Evolutionary conservation across 2,113 vertebrate species (phyloP).

Genomic region (Chaenogobius annularis): DNA sequence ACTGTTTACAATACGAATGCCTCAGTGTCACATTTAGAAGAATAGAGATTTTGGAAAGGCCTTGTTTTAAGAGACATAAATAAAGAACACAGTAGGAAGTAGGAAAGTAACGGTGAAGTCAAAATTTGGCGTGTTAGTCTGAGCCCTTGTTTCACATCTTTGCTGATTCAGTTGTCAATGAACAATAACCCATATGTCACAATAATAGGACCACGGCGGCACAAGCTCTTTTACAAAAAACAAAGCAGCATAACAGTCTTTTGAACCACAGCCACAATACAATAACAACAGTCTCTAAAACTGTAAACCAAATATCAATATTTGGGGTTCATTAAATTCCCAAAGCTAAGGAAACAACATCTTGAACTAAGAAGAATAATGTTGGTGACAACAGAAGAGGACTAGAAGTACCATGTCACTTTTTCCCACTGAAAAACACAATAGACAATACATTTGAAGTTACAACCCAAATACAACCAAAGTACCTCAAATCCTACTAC

Average conservation of each 20-base stretch:
- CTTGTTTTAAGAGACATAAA: conserved; percentile 9
- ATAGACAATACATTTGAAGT: not conserved
- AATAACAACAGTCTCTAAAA: not conserved
- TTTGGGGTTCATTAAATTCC: not conserved
- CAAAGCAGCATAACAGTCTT: conserved; percentile 33
- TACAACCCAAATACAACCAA: not conserved
- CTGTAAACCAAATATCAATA: not conserved
- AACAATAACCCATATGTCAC: conserved; percentile 20
- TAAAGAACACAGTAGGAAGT: conserved; percentile 9
- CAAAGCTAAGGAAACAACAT: not conserved
- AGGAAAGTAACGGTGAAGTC: conserved; percentile 8
- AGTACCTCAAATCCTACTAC: not conserved
- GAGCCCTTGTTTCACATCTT: conserved; percentile 2
- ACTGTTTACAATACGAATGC: conserved; percentile 50
- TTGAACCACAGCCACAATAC: conserved; percentile 23
- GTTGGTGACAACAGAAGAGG: not conserved
- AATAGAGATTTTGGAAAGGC: conserved; percentile 38
- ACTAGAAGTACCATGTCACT: too few species aligned
- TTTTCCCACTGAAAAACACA: not conserved
- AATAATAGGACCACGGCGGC: conserved; percentile 33
- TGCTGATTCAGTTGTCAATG: conserved; percentile 20
- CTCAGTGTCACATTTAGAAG: conserved; percentile 59
- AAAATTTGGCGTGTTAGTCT: conserved; percentile 14
- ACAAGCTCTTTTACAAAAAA: conserved; percentile 15
- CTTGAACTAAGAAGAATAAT: not conserved